Percentiles rank a stretch among this genome's conserved stretches.
Conservation (phyloP, 2,113 vertebrate species). For the Epinephelus cyanopodus region DNA sequence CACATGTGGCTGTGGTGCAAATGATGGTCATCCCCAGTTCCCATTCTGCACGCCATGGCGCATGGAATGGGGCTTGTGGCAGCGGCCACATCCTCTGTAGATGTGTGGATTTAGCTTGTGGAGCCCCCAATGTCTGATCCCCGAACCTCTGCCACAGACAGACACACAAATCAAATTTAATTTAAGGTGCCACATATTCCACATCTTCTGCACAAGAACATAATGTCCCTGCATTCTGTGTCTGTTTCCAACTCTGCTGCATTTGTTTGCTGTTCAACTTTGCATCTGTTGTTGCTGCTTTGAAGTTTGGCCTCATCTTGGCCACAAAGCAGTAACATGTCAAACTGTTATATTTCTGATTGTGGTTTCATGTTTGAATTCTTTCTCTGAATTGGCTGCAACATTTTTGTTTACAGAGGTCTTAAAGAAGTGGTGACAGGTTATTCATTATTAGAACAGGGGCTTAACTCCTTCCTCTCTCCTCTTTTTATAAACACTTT, state of each 20-base stretch:
- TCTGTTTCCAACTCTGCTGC: slow-evolving; percentile 19
- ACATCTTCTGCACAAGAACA: slow-evolving; percentile 34
- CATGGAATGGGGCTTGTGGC: slow-evolving; percentile 11
- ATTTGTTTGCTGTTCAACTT: slow-evolving; percentile 14
- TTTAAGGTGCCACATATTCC: slow-evolving; percentile 50
- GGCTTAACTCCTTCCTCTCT: slow-evolving; percentile 23
- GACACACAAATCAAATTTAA: slow-evolving; percentile 57
- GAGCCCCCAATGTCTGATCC: slow-evolving; percentile 17
- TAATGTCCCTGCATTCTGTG: not conserved
- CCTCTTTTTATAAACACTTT: slow-evolving; percentile 36
- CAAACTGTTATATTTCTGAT: slow-evolving; percentile 20
- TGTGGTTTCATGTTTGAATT: slow-evolving; percentile 21
- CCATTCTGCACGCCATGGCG: not conserved
- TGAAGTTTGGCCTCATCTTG: slow-evolving; percentile 2
- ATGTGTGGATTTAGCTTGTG: slow-evolving; percentile 26
- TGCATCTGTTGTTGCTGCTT: slow-evolving; percentile 17
- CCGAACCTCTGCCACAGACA: slow-evolving; percentile 8
- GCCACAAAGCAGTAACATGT: slow-evolving; percentile 9
- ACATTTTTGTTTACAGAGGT: slow-evolving; percentile 31
- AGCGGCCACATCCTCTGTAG: slow-evolving; percentile 43
- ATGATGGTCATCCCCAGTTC: slow-evolving; percentile 22
- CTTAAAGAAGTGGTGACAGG: slow-evolving; percentile 33
- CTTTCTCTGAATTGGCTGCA: slow-evolving; percentile 23
- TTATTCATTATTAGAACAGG: slow-evolving; percentile 46
- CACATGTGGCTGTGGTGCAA: slow-evolving; percentile 43